Base-by-base conservation (phyloP, 2,113 vertebrate genomes). In the Toxotes chatareus region DNA sequence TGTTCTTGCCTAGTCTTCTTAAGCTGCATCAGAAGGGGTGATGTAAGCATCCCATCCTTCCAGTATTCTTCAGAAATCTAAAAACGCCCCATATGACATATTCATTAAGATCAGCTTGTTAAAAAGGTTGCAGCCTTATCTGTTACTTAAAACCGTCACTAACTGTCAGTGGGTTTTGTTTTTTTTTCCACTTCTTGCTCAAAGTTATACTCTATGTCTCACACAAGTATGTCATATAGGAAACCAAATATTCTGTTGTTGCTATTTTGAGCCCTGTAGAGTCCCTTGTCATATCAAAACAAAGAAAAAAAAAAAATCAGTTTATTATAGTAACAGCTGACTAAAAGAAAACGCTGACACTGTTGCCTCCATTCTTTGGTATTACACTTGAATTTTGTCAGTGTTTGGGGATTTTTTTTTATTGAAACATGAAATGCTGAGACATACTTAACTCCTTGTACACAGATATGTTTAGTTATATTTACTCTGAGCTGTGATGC, bases 241-340 rank as follows among this genome's bases (percentile, higher is more conserved):
- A 73, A 47, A 62, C 56, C 12, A 72, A 49, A 53, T 44, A 31
- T 44, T 46, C 67, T 13, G 36, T 44, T 40, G 57, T 84, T 69
- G 27, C 62, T 75, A 34, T 69, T 79, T 49, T 42, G 9, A 59
- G 23, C 49, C 5, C 1, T 42, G 10, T 60, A 66, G 9, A 61
- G 53, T 60, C 44, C 66, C 60, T 59, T 19, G 49, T 56, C n/a
- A 16, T 40, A 60, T 55, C 44, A 65, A 76, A 71, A 34, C 17
- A 59, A 44, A 51, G 6, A 2, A 13, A 9, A 11, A 66, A 66
- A 44, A 49, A 1, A 40, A 40, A 40, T 40, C 7, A 16, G 6
- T 23, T 60, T 46, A 53, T 61, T 53, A 34, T 7, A 61, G 21
- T 14, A 38, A 31, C 16, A 40, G 14, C n/a, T 47, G 3, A 65